Conservation (phyloP, 2,888 invertebrate genomes). For the Drosophila seclusa region DNA sequence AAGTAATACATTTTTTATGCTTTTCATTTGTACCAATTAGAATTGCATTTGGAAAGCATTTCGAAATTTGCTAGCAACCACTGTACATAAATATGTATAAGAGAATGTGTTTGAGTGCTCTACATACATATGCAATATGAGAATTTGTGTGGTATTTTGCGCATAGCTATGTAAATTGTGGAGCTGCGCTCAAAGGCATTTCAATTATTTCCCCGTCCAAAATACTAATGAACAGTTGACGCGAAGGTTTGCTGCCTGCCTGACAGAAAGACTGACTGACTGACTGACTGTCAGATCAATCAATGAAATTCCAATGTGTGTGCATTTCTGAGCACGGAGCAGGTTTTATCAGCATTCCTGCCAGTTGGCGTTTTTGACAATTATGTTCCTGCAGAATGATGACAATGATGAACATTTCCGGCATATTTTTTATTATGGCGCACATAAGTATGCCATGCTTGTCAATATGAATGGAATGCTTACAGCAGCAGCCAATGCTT, state of each 20-base stretch:
- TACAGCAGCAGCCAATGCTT: not conserved
- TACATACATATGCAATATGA: constrained; percentile 11
- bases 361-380: constrained; percentile 23
- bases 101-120: not conserved
- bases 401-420: constrained; percentile 28
- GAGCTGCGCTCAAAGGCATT: constrained; percentile 44
- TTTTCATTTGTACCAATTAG: not conserved
- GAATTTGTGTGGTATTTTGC: constrained; percentile 10
- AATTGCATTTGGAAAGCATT: not conserved
- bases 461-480: constrained; percentile 14
- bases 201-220: constrained; percentile 60
- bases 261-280: not conserved
- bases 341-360: constrained; percentile 26
- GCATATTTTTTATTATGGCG: constrained; percentile 29
- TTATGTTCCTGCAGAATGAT: constrained; percentile 42
- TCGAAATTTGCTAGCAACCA: not conserved
- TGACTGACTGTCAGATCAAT: constrained; percentile 49
- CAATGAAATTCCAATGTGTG: constrained; percentile 75
- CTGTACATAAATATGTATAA: not conserved
- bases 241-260: not conserved
- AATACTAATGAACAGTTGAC: constrained; percentile 57
- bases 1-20: not conserved
- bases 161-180: constrained; percentile 34
- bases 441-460: constrained; percentile 67
- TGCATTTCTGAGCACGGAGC: constrained; percentile 41